These are phyloP conservation scores for Bicyclus anynana DNA, from an alignment of 1,140 invertebrate genomes.

Conservation along the genomic window DNA sequence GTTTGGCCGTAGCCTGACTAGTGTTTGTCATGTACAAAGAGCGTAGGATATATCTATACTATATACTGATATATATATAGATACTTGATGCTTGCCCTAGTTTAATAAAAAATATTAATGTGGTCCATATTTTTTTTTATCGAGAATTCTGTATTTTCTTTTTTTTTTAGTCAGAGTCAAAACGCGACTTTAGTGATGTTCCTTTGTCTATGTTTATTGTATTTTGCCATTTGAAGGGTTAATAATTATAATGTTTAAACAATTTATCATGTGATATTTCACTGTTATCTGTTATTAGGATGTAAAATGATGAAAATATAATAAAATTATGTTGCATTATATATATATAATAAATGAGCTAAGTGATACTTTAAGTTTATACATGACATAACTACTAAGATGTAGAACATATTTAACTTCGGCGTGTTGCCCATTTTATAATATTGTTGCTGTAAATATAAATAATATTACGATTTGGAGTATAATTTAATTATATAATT, in stretches of 20 bases:
- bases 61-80: too few relatives aligned
- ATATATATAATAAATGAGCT: conserved; percentile 26
- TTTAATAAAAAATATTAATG: not conserved
- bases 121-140: too few relatives aligned
- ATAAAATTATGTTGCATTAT: conserved; percentile 62
- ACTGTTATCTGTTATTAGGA: conserved; percentile 71
- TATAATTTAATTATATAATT: conserved; percentile 3
- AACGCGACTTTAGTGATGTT: conserved; percentile 25
- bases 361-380: conserved; percentile 56
- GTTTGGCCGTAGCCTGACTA: too few relatives aligned
- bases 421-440: conserved; percentile 26
- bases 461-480: conserved; percentile 11
- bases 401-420: conserved; percentile 29
- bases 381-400: conserved; percentile 57
- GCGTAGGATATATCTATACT: too few relatives aligned
- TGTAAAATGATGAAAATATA: conserved; percentile 57
- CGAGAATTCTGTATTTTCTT: too few relatives aligned
- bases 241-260: conserved; percentile 52
- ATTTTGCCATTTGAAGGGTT: conserved; percentile 54
- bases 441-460: conserved; percentile 57
- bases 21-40: too few relatives aligned
- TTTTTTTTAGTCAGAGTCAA: not conserved
- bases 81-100: not conserved
- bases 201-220: conserved; percentile 27
- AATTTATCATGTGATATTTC: conserved; percentile 72